These are phyloP conservation scores for Sinocyclocheilus rhinocerous DNA, from an alignment of 2,113 vertebrate species.

Conservation along the genomic window DNA sequence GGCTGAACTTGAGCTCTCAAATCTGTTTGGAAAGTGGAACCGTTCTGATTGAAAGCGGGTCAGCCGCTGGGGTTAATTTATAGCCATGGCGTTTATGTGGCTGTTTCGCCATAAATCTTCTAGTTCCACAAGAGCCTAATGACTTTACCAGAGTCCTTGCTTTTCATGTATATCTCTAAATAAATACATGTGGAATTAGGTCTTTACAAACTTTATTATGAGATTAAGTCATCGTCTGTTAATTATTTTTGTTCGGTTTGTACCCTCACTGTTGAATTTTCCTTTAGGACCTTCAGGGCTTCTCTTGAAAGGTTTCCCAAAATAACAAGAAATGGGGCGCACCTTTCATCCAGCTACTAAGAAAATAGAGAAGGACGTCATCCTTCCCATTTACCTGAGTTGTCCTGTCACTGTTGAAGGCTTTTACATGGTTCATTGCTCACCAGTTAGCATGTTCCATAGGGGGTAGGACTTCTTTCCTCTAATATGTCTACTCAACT, in stretches of 20 bases:
- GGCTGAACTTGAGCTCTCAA: constrained; percentile 40
- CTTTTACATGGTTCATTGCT: constrained; percentile 46
- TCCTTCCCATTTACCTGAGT: constrained; percentile 27
- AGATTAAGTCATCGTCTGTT: constrained; percentile 43
- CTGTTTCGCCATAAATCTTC: constrained; percentile 58
- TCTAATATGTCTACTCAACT: constrained; percentile 39
- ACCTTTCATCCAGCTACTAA: constrained; percentile 3
- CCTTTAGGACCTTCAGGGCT: not conserved
- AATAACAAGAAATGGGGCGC: constrained; percentile 8
- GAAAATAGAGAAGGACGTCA: not conserved
- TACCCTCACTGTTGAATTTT: not conserved
- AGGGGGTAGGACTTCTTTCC: constrained; percentile 24
- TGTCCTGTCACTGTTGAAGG: constrained; percentile 31
- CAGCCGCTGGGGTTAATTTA: constrained; percentile 58
- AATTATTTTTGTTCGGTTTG: constrained; percentile 37
- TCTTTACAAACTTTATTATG: constrained; percentile 42
- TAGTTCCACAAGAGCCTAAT: constrained; percentile 51
- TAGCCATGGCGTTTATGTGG: constrained; percentile 57
- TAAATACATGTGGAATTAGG: constrained; percentile 35
- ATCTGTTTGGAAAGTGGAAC: constrained; percentile 49
- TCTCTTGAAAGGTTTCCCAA: not conserved
- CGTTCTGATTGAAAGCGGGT: constrained; percentile 29
- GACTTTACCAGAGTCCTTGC: constrained; percentile 55
- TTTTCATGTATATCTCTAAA: constrained; percentile 43
- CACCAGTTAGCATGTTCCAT: not conserved